Percentiles rank a stretch among this genome's conserved stretches.
phyloP scores from a whole-genome alignment of 2,797 vertebrate species.

The Chelonia mydas region DNA sequence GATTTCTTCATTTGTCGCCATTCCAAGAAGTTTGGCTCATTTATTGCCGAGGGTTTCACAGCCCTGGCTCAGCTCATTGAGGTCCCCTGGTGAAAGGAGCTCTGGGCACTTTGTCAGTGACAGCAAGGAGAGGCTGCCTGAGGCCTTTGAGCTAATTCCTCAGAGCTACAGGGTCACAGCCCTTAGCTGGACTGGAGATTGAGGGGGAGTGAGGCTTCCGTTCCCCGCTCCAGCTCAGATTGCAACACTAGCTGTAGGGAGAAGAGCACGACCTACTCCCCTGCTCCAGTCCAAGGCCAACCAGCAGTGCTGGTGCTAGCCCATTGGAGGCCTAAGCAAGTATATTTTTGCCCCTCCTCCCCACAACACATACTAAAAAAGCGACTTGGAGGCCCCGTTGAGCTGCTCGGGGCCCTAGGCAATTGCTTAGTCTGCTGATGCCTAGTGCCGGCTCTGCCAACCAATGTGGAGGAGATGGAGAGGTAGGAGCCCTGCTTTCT shows the following conservation, averaged over 20 bases:
- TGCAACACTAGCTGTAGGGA: not conserved
- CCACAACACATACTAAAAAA: not conserved
- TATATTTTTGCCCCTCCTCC: not conserved
- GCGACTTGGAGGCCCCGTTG: too few relatives aligned
- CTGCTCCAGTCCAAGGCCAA: not conserved
- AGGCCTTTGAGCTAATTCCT: not conserved
- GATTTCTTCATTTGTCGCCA: not conserved
- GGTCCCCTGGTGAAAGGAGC: not conserved
- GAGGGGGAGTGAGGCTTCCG: not conserved
- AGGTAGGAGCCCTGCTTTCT: not conserved
- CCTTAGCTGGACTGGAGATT: not conserved
- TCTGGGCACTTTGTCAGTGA: not conserved
- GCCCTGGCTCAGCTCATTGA: fast-evolving
- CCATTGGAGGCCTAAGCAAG: not conserved
- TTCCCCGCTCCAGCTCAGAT: not conserved
- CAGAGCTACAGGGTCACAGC: not conserved
- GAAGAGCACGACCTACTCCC: not conserved
- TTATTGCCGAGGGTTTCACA: not conserved
- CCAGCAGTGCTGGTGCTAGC: not conserved
- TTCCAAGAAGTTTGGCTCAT: not conserved
- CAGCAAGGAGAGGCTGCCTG: not conserved
- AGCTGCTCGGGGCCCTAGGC: not conserved
- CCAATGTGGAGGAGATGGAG: too few relatives aligned
- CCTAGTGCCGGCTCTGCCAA: not conserved
- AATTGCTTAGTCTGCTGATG: not conserved